Evolutionary conservation across 1,140 invertebrate species (phyloP).

Genomic region (Drosophila elegans): DNA sequence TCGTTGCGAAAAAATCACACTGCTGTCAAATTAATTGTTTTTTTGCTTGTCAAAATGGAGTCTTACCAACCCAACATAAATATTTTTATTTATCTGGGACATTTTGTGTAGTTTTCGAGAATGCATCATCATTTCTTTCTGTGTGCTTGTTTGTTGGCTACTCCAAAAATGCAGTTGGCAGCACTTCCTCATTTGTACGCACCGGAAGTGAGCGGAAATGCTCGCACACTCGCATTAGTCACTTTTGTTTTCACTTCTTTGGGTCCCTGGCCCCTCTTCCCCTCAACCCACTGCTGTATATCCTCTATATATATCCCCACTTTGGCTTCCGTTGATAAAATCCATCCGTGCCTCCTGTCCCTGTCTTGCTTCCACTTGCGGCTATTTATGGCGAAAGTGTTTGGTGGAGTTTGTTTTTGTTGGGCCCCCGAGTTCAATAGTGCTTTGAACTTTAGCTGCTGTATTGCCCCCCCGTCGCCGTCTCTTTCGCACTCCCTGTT

Average conservation of each 20-base stretch:
- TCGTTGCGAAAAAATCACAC: too few relatives aligned
- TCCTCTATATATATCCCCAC: not conserved
- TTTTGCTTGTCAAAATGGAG: too few relatives aligned
- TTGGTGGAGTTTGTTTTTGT: conserved; percentile 49
- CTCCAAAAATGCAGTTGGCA: conserved; percentile 56
- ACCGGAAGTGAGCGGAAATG: conserved; percentile 74
- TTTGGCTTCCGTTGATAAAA: conserved; percentile 48
- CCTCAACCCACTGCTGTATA: not conserved
- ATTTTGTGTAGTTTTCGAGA: too few relatives aligned
- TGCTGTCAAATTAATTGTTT: too few relatives aligned
- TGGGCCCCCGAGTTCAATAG: conserved; percentile 70
- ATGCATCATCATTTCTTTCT: not conserved
- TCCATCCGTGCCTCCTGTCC: conserved; percentile 15
- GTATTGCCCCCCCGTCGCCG: not conserved
- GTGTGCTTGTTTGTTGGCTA: conserved; percentile 29
- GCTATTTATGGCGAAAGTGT: conserved; percentile 83
- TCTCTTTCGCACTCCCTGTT: conserved; percentile 1
- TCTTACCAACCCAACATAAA: too few relatives aligned
- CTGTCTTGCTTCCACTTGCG: conserved; percentile 30
- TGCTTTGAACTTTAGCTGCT: conserved; percentile 79
- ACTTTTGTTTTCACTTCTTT: conserved; percentile 78
- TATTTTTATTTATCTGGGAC: too few relatives aligned
- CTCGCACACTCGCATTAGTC: conserved; percentile 73
- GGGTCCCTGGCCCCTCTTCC: not conserved
- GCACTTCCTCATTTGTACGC: conserved; percentile 78